A percentile compares a stretch with the other conserved stretches of the same genome.
These are phyloP conservation scores for Oncorhynchus keta DNA, from an alignment of 2,113 vertebrate species.

Conservation along the genomic window DNA sequence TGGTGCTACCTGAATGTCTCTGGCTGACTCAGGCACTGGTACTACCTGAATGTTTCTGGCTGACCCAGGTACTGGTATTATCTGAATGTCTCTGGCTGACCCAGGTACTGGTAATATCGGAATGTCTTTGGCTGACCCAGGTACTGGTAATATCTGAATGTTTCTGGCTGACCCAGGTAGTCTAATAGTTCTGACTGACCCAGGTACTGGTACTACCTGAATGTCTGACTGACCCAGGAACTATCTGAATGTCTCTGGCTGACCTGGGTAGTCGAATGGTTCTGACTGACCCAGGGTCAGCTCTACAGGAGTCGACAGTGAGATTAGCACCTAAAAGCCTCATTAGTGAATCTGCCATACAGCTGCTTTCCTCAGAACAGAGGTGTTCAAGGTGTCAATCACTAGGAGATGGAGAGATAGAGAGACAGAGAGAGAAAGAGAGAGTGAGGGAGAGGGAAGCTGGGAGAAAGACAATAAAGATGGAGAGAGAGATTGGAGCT, in stretches of 20 bases:
- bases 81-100: too few species aligned
- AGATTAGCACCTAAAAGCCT: neutral
- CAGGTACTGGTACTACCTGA: too few species aligned
- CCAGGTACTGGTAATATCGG: too few species aligned
- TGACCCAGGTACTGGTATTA: too few species aligned
- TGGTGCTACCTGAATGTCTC: too few species aligned
- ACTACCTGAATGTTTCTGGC: too few species aligned
- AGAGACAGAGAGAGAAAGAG: neutral
- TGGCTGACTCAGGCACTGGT: too few species aligned
- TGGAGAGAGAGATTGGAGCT: too few species aligned
- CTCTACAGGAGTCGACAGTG: neutral
- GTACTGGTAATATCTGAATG: too few species aligned
- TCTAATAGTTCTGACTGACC: too few species aligned
- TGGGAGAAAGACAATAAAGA: neutral
- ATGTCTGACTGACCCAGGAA: neutral
- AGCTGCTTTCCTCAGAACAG: neutral
- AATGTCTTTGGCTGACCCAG: too few species aligned
- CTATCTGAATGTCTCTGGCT: neutral
- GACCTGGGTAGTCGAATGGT: neutral
- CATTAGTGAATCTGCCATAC: neutral
- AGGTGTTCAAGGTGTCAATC: neutral
- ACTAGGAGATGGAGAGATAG: neutral
- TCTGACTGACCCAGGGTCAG: neutral
- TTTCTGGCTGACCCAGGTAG: too few species aligned
- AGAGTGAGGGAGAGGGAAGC: neutral